phyloP scores from a whole-genome alignment of 2,797 vertebrate genomes.

The Lerista edwardsae region DNA sequence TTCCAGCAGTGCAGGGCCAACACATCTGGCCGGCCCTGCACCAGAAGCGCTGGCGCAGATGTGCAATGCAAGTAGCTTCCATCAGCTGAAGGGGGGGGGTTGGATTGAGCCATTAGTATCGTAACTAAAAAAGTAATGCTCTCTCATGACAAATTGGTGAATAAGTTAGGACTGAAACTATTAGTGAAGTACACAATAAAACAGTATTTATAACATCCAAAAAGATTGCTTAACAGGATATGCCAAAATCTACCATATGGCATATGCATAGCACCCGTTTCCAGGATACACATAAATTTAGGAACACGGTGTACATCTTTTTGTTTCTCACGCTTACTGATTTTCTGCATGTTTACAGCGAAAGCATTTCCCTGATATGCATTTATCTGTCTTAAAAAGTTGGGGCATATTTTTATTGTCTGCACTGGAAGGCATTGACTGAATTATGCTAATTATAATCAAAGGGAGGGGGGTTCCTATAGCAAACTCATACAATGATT shows the following conservation, averaged over 20 bases:
- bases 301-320: background rate
- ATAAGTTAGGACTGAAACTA: too few species aligned
- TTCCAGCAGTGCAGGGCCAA: too few species aligned
- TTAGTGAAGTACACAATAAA: background rate
- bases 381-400: background rate
- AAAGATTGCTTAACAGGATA: background rate
- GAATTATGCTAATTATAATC: background rate
- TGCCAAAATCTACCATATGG: constrained; percentile 2
- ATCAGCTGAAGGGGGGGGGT: too few species aligned
- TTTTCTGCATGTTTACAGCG: background rate
- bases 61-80: too few species aligned
- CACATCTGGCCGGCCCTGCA: too few species aligned
- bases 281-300: constrained; percentile 11
- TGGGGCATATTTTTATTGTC: background rate
- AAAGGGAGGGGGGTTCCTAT: background rate
- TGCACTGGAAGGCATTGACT: accelerated
- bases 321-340: background rate
- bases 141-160: too few species aligned
- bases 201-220: background rate
- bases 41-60: too few species aligned
- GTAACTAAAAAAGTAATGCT: too few species aligned
- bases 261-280: background rate
- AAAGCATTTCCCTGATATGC: background rate
- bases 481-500: background rate
- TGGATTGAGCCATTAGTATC: too few species aligned